Conservation (phyloP, 2,888 invertebrate genomes). For the Ischnura elegans region DNA sequence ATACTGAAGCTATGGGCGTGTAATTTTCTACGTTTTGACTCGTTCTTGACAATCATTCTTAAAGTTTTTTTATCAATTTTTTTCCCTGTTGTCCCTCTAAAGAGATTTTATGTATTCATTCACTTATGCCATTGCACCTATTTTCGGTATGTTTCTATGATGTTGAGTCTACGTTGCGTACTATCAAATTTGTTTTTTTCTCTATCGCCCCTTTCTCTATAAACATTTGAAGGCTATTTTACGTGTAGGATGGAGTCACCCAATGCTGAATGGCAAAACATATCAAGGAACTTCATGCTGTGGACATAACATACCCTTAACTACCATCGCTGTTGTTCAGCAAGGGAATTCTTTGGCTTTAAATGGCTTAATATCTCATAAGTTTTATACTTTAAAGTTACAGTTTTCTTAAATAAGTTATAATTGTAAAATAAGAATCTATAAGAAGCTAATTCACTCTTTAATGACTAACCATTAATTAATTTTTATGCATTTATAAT, state of each 20-base stretch:
- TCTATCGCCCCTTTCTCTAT: constrained; percentile 38
- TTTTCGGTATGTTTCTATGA: constrained; percentile 62
- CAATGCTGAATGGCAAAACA: constrained; percentile 43
- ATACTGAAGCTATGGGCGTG: constrained; percentile 65
- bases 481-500: not conserved
- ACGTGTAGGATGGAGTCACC: constrained; percentile 57
- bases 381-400: not conserved
- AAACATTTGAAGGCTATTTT: constrained; percentile 52
- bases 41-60: constrained; percentile 50
- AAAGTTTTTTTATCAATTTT: constrained; percentile 25
- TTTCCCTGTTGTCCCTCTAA: constrained; percentile 25
- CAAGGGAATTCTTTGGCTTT: constrained; percentile 58
- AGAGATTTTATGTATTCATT: constrained; percentile 61
- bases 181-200: constrained; percentile 55
- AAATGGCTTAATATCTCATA: constrained; percentile 44
- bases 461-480: not conserved
- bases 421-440: not conserved
- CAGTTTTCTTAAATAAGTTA: constrained; percentile 15
- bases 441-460: not conserved
- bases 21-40: constrained; percentile 46
- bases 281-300: constrained; percentile 32
- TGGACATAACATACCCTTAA: constrained; percentile 50
- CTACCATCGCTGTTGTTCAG: constrained; percentile 68
- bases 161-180: constrained; percentile 59
- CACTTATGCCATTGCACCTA: constrained; percentile 63